phyloP scores from a whole-genome alignment of 2,113 vertebrate species.

The Bubo bubo region DNA sequence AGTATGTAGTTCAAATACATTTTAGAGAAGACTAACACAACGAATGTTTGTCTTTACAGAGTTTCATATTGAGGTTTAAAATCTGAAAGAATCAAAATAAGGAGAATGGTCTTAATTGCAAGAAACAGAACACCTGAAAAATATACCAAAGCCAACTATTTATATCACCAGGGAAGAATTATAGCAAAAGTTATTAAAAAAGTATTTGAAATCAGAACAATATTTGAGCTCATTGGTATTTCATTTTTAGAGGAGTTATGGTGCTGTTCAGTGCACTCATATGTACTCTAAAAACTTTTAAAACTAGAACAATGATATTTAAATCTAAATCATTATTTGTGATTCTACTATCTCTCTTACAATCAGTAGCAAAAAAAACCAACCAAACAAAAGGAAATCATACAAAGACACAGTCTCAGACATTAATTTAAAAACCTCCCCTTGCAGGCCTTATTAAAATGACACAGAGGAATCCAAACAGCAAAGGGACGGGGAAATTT shows the following conservation, averaged over 20 bases:
- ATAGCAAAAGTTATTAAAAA: background rate
- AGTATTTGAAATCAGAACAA: background rate
- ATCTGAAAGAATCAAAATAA: background rate
- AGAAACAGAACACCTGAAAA: background rate
- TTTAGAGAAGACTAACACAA: conserved; percentile 44
- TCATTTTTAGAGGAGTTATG: background rate
- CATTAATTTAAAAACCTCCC: background rate
- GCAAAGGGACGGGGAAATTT: background rate
- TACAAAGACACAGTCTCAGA: background rate
- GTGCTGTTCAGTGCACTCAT: background rate
- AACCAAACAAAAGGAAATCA: background rate
- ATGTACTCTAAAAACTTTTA: background rate
- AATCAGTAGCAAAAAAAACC: background rate
- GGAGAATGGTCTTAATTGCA: background rate
- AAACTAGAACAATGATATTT: background rate
- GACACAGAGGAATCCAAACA: background rate
- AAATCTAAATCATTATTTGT: background rate
- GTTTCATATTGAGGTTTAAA: background rate
- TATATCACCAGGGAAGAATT: background rate
- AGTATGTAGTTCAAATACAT: background rate
- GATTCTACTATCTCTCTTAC: background rate
- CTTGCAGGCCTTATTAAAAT: background rate
- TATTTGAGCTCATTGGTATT: background rate
- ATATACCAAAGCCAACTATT: background rate
- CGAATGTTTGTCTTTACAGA: background rate